phyloP scores from a whole-genome alignment of 2,113 vertebrate species.

The Pelobates fuscus region DNA sequence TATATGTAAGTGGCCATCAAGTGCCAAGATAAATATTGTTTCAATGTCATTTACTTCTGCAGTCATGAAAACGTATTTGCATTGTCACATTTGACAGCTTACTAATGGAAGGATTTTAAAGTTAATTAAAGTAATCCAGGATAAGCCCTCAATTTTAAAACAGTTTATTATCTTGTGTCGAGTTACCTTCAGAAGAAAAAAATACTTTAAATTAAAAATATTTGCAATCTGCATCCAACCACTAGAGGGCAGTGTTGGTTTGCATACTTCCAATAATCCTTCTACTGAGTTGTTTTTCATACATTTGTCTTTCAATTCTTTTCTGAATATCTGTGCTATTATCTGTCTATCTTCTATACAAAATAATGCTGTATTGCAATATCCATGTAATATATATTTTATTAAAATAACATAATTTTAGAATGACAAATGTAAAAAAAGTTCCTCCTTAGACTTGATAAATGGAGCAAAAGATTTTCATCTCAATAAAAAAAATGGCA shows the following conservation, averaged over 20 bases:
- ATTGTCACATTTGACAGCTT: not conserved
- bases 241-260: slow-evolving; percentile 32
- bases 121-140: not conserved
- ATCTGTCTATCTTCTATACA: too few species aligned
- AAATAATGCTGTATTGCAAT: too few species aligned
- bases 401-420: too few species aligned
- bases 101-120: slow-evolving; percentile 1
- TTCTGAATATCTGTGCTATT: too few species aligned
- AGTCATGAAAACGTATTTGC: not conserved
- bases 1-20: not conserved
- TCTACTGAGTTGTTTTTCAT: too few species aligned
- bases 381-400: too few species aligned
- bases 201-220: not conserved
- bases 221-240: not conserved
- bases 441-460: too few species aligned
- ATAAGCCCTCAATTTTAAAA: not conserved
- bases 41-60: slow-evolving; percentile 9
- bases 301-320: too few species aligned
- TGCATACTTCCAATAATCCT: too few species aligned
- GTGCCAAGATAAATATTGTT: slow-evolving; percentile 8
- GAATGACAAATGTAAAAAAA: too few species aligned
- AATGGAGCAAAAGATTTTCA: too few species aligned
- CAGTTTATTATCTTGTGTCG: not conserved
- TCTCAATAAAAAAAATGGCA: too few species aligned
- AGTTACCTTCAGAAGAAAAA: not conserved